phyloP scores from a whole-genome alignment of 2,113 vertebrate species.

The Silurus asotus region DNA sequence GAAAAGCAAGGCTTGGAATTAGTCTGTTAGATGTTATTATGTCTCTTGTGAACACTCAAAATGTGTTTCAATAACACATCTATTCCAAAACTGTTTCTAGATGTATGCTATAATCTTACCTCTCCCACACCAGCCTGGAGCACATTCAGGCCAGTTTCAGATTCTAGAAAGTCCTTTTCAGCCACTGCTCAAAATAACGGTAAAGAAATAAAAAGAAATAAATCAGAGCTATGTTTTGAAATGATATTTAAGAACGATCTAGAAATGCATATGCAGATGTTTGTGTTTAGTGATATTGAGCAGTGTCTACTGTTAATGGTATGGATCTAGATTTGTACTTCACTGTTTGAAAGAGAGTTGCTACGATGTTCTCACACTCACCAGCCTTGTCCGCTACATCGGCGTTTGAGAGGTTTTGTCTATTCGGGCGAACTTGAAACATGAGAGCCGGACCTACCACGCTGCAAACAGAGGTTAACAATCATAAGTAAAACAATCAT shows the following conservation, averaged over 20 bases:
- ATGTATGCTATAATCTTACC: constrained; percentile 70
- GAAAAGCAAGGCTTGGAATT: neutral
- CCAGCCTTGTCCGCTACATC: constrained; percentile 80
- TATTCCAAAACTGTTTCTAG: neutral
- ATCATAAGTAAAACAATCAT: constrained; percentile 9
- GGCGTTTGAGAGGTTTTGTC: constrained; percentile 81
- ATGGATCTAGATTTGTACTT: neutral
- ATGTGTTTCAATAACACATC: neutral
- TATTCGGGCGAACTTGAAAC: constrained; percentile 84
- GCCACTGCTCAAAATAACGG: constrained; percentile 68
- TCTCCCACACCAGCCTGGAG: constrained; percentile 86
- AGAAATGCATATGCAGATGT: neutral
- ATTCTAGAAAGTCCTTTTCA: constrained; percentile 82
- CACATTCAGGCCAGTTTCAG: constrained; percentile 82
- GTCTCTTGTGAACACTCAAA: neutral
- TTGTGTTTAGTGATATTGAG: neutral
- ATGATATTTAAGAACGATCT: neutral
- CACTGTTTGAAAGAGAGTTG: neutral
- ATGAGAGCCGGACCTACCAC: constrained; percentile 83
- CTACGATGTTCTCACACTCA: constrained; percentile 60
- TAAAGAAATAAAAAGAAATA: neutral
- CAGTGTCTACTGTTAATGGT: neutral
- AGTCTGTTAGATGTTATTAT: neutral
- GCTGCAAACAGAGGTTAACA: constrained; percentile 65
- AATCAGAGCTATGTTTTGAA: neutral